Conservation (phyloP, 2,797 vertebrate species). For the Protonibea diacanthus region DNA sequence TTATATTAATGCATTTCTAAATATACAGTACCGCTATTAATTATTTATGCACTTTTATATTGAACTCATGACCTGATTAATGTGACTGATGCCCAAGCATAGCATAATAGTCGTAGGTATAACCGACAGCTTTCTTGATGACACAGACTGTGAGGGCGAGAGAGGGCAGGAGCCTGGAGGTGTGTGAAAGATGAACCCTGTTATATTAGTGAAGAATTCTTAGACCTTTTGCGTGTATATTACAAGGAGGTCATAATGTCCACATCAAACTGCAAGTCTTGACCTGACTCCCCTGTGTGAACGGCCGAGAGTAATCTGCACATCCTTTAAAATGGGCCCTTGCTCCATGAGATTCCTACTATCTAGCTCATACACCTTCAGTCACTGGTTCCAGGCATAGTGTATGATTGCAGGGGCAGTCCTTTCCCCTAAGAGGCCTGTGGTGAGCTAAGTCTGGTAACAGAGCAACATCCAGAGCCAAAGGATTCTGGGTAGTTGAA, state of each 20-base stretch:
- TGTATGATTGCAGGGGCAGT: conserved; percentile 49
- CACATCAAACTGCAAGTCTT: conserved; percentile 45
- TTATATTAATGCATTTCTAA: conserved; percentile 24
- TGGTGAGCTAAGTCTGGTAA: conserved; percentile 67
- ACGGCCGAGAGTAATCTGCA: conserved; percentile 27
- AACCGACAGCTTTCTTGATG: conserved; percentile 30
- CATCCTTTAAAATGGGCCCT: conserved; percentile 37
- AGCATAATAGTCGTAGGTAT: conserved; percentile 68
- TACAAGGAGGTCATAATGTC: conserved; percentile 37
- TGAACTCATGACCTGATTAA: conserved; percentile 62
- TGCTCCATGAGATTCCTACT: conserved; percentile 35
- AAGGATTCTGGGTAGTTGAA: conserved; percentile 77
- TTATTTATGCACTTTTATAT: conserved; percentile 62
- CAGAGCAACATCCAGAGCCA: conserved; percentile 61
- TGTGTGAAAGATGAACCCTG: conserved; percentile 4
- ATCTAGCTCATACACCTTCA: conserved; percentile 44
- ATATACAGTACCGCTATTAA: conserved; percentile 41
- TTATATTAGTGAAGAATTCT: conserved; percentile 13
- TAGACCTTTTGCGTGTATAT: conserved; percentile 15
- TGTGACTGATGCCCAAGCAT: conserved; percentile 30
- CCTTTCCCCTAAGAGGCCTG: conserved; percentile 65
- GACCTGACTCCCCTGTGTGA: conserved; percentile 22
- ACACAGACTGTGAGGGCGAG: conserved; percentile 16
- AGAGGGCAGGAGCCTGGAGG: conserved; percentile 14
- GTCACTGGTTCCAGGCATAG: conserved; percentile 48